Conservation (phyloP, 2,888 invertebrate species). For the Volucella inanis region DNA sequence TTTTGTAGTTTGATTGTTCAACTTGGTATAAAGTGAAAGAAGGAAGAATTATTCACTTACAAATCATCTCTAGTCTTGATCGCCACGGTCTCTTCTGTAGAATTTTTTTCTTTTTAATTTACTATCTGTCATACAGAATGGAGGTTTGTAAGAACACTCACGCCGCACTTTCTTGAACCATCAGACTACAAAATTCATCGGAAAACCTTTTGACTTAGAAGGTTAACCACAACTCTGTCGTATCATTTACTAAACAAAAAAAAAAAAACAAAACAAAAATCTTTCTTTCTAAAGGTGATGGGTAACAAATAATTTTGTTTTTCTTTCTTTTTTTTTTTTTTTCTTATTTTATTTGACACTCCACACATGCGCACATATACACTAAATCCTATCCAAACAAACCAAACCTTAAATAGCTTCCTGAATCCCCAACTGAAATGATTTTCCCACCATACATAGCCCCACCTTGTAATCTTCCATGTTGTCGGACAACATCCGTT, state of each 20-base stretch:
- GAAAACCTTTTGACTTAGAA: neutral
- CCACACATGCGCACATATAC: slow-evolving; percentile 63
- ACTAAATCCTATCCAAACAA: slow-evolving; percentile 37
- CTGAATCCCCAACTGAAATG: slow-evolving; percentile 82
- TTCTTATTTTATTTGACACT: slow-evolving; percentile 66
- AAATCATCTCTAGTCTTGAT: neutral
- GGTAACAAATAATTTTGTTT: slow-evolving; percentile 80
- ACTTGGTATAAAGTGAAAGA: neutral
- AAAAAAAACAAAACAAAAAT: neutral
- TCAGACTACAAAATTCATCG: neutral
- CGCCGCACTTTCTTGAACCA: no score
- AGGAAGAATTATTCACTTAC: no score
- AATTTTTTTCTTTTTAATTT: no score
- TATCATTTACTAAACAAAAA: slow-evolving; percentile 29
- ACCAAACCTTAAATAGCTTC: slow-evolving; percentile 78
- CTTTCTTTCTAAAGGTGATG: slow-evolving; percentile 66
- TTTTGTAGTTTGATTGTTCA: slow-evolving; percentile 33
- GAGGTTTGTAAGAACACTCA: no score
- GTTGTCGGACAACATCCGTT: slow-evolving; percentile 81
- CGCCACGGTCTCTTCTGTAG: no score
- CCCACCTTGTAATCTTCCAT: slow-evolving; percentile 82
- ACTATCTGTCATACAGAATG: no score
- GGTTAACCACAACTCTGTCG: slow-evolving; percentile 7
- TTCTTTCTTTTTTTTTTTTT: slow-evolving; percentile 78
- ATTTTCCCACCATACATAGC: slow-evolving; percentile 83